Evolutionary conservation across 2,113 vertebrate species (phyloP), one percentile per base, ranked within the genome.

Genomic region (Dendrocopos noguchii): DNA sequence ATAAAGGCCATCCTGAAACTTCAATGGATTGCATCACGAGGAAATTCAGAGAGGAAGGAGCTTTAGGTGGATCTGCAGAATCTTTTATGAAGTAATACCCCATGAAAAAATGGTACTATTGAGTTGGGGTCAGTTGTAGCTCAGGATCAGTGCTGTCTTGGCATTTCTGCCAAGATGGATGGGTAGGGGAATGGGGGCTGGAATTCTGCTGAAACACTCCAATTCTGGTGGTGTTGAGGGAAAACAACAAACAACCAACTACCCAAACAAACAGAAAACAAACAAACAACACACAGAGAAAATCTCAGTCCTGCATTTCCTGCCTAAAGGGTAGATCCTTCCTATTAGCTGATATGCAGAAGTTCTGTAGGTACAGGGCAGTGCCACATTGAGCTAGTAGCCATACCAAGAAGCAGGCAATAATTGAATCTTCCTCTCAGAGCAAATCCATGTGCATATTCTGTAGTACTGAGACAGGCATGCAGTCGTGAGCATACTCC

Each of bases 1-100:
- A 91, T 84, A 92, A 95, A 95, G 94, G 80, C 91, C 78, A 59
- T 94, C 93, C 87, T 90, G 87, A 36, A 92, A 94, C 87, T 95
- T 95, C 95, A 95, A 74, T 86, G 94, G 73, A 46, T 63, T 90
- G 85, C 73, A 73, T 90, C 87, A 20, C 42, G 57, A 94, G 90
- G 94, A 95, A 95, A 80, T 92, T 73, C 44, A 7, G 74, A 86
- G 90, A 87, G 90, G 96, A 94, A 95, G 59, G 60, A 84, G 77
- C 72, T 90, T 83, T 88, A 88, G 94, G 93, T 96, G 93, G 74
- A 87, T 95, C 87, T 94, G 91, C 59, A 53, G 82, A 80, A 90
- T 91, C 70, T 73, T 82, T 88, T 86, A 88, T 88, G 57, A 86
- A 75, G 56, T 80, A 85, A 93, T 91, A 52, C 71, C 34, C 70